Conservation (phyloP, 2,797 vertebrate species). For the Epinephelus malabaricus region DNA sequence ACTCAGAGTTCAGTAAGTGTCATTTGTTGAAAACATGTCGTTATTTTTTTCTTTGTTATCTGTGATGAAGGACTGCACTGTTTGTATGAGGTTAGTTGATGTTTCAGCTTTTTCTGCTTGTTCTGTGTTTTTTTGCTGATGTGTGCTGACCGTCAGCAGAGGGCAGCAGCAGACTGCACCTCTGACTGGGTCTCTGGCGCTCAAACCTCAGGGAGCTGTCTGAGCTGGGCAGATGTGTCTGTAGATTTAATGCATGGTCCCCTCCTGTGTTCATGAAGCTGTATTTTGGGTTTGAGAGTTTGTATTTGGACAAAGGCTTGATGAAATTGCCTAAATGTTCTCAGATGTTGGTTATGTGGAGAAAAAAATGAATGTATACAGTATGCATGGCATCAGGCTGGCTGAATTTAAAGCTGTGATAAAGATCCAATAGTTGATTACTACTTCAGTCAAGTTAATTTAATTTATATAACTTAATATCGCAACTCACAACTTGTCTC, state of each 20-base stretch:
- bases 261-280: background rate
- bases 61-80: background rate
- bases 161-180: slow-evolving; percentile 53
- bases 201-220: background rate
- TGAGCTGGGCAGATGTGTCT: background rate
- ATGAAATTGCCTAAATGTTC: background rate
- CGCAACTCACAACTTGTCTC: too few species aligned
- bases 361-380: background rate
- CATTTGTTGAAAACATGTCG: background rate
- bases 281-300: background rate
- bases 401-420: background rate
- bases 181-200: background rate
- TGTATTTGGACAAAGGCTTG: background rate
- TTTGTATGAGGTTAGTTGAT: background rate
- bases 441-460: too few species aligned
- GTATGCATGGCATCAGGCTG: background rate
- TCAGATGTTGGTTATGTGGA: background rate
- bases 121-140: background rate
- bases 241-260: background rate
- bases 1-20: background rate
- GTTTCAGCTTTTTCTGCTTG: background rate
- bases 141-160: slow-evolving; percentile 51
- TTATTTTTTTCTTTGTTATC: background rate
- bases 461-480: too few species aligned
- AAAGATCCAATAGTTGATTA: background rate